Base-by-base conservation (phyloP, 2,888 invertebrate genomes). In the Palloptera scutellata region DNA sequence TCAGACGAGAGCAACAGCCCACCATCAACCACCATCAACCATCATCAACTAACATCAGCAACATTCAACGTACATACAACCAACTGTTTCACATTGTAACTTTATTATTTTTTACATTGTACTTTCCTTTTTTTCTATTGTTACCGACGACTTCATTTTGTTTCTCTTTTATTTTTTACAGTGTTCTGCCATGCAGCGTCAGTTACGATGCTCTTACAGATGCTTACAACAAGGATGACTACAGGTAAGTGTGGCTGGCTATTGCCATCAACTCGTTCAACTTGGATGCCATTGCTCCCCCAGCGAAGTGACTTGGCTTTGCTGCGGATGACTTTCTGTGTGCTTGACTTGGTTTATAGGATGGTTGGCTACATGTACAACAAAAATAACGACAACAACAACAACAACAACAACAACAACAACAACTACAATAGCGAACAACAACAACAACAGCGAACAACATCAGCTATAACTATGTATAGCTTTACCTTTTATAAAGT, bases 181-280 rank as follows among this genome's bases (percentile, higher is more conserved):
- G 90, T 75, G 89, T 90, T 1, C 79, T 90, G 41, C 89, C 90
- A 3, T 90, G 90, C 79, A 89, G 86, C 74, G 90, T 90, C 51
- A 84, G 82, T 72, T 85, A 84, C 67, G 85, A 85, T 79, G 85
- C 84, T 70, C 78, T 85, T 69, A 79, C 79, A 53, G 74, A 77
- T 60, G 67, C 77, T 70, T 74, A 76, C 70, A 74, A 73, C 70
- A 80, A 76, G 70, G 81, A 83, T 68, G 83, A 83, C 66, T 79
- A 75, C 78, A 80, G 82, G 85, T 85, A 75, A 77, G 81, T 63
- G 41, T 17, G 15, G 17, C 15, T 17, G 15, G 43, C 20, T 13
- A 41, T 40, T 58, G 19, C 30, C 30, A 30, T 30, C 30, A 30
- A 30, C 30, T 30, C 6, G n/a, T n/a, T n/a, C n/a, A n/a, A n/a